These are phyloP conservation scores for Oophaga pumilio DNA, from an alignment of 2,113 vertebrate genomes.

Conservation along the genomic window DNA sequence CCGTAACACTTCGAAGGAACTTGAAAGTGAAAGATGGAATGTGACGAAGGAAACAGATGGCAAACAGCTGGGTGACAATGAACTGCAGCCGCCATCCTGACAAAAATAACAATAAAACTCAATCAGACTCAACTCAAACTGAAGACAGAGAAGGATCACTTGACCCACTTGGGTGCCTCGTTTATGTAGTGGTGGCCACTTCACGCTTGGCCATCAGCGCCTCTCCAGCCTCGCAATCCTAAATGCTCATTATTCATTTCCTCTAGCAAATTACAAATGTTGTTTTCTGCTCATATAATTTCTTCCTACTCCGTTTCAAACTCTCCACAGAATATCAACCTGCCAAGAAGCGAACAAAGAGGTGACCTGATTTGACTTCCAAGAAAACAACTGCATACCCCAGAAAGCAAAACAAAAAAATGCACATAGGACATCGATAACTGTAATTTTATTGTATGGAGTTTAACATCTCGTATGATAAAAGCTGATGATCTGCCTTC, in stretches of 20 bases:
- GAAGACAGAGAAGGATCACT: constrained; percentile 44
- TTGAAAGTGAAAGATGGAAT: constrained; percentile 52
- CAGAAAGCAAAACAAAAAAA: not conserved
- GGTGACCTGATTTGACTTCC: not conserved
- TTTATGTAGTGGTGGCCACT: not conserved
- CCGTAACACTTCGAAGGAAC: constrained; percentile 48
- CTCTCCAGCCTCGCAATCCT: not conserved
- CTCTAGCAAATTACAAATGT: not conserved
- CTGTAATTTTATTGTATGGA: not conserved
- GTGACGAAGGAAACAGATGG: constrained; percentile 52
- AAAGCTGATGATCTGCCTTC: no score
- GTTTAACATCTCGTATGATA: no score
- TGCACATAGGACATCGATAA: not conserved
- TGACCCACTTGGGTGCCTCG: constrained; percentile 33
- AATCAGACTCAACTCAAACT: constrained; percentile 8
- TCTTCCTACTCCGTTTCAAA: not conserved
- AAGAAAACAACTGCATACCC: not conserved
- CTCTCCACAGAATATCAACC: not conserved
- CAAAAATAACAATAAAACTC: constrained; percentile 52
- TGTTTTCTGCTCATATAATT: constrained; percentile 10
- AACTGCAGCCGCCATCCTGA: constrained; percentile 28
- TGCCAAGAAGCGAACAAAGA: not conserved
- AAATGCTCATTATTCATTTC: constrained; percentile 16
- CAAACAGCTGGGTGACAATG: constrained; percentile 53
- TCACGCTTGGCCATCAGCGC: not conserved